Evolutionary conservation across 2,113 vertebrate genomes (phyloP).

Genomic region (Trematomus loennbergii): DNA sequence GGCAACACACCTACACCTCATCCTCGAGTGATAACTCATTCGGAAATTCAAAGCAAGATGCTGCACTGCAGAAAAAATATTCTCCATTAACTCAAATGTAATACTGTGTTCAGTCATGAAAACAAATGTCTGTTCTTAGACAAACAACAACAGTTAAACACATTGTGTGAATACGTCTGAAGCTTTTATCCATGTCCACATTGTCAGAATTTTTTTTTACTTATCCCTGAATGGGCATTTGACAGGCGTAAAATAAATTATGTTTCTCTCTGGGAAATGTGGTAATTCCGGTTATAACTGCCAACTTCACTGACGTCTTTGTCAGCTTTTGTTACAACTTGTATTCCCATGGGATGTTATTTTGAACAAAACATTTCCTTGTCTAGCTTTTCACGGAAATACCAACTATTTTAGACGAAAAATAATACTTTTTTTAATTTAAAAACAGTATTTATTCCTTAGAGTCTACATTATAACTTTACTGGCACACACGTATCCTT

Average conservation of each 20-base stretch:
- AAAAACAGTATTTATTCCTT: too few species aligned
- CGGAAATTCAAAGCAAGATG: not conserved
- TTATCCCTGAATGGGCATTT: not conserved
- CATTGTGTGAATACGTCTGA: not conserved
- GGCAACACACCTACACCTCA: conserved; percentile 48
- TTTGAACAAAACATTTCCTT: not conserved
- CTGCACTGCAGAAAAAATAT: conserved; percentile 17
- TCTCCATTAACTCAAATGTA: not conserved
- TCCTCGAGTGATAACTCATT: conserved; percentile 6
- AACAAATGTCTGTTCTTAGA: not conserved
- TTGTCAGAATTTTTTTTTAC: not conserved
- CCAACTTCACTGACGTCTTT: not conserved
- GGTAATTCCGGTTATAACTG: too few species aligned
- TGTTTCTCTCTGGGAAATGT: not conserved
- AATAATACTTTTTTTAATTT: not conserved
- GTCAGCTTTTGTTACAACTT: not conserved
- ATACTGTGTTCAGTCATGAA: not conserved
- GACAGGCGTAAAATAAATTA: not conserved
- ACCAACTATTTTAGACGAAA: too few species aligned
- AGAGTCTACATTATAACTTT: not conserved
- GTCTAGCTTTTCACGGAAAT: not conserved
- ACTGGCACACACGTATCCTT: too few species aligned
- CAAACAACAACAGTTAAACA: not conserved
- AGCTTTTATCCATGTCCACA: not conserved
- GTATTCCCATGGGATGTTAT: not conserved